Evolutionary conservation across 2,113 vertebrate genomes (phyloP).

Genomic region (Phrynosoma platyrhinos): DNA sequence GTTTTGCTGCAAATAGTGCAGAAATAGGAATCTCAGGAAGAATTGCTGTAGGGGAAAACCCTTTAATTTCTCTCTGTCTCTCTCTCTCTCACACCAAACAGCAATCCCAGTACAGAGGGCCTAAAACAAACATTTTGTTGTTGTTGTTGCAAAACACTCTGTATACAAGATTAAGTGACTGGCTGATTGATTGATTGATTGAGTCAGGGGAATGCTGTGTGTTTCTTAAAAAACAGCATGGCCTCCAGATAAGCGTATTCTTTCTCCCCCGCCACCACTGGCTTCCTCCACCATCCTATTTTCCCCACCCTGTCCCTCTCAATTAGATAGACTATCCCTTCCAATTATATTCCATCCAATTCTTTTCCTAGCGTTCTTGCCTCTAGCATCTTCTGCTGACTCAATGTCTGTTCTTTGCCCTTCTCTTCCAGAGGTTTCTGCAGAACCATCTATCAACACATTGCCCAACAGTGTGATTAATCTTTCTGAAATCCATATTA

Average conservation of each 20-base stretch:
- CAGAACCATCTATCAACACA: not conserved
- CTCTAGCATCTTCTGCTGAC: not conserved
- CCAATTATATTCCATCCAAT: not conserved
- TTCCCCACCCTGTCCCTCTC: not conserved
- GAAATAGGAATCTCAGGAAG: too few relatives aligned
- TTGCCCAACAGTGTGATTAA: slow-evolving; percentile 3
- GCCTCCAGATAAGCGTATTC: not conserved
- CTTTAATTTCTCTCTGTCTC: too few relatives aligned
- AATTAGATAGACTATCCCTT: not conserved
- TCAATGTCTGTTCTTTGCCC: not conserved
- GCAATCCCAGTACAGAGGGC: not conserved
- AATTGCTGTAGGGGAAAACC: too few relatives aligned
- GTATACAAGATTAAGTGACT: not conserved
- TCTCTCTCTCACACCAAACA: too few relatives aligned
- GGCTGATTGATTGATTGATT: not conserved
- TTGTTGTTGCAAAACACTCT: not conserved
- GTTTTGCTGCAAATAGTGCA: too few relatives aligned
- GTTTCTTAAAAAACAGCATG: not conserved
- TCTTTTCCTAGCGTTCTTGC: not conserved
- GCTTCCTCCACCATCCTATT: not conserved
- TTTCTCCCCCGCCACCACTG: not conserved
- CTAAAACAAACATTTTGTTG: not conserved
- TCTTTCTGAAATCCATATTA: slow-evolving; percentile 1
- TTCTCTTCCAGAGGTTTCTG: not conserved
- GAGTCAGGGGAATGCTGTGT: not conserved